Conservation (phyloP, 2,888 invertebrate species). For the Chrysina gloriosa region DNA sequence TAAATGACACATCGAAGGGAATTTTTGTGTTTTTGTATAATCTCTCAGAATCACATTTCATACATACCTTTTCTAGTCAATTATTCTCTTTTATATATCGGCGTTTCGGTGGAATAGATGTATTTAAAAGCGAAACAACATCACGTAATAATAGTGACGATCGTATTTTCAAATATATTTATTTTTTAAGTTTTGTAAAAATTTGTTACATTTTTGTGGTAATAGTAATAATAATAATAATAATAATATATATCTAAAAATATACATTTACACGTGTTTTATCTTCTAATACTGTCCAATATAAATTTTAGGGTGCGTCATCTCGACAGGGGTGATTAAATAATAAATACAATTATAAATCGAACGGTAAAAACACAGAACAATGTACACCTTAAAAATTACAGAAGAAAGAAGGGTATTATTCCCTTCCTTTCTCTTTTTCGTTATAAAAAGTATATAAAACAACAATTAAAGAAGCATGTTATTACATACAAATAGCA, state of each 20-base stretch:
- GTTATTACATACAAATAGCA: background rate
- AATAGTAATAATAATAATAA: constrained; percentile 14
- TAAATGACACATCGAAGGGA: background rate
- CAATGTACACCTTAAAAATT: constrained; percentile 28
- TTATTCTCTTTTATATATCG: background rate
- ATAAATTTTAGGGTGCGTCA: background rate
- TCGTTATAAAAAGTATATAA: background rate
- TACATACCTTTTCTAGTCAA: constrained; percentile 17
- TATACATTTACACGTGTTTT: constrained; percentile 34
- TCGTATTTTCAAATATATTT: constrained; percentile 41
- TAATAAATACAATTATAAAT: constrained; percentile 28
- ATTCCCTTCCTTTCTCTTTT: too few species aligned
- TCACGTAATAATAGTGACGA: background rate
- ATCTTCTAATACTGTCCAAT: constrained; percentile 39
- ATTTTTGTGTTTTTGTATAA: constrained; percentile 2
- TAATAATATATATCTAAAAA: constrained; percentile 36
- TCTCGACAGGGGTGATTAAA: background rate
- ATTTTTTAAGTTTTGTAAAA: constrained; percentile 41
- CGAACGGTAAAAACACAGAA: constrained; percentile 1
- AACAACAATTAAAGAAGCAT: constrained; percentile 2
- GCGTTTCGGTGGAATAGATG: background rate
- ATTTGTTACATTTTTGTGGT: constrained; percentile 38
- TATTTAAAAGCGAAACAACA: background rate
- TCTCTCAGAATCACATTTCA: background rate
- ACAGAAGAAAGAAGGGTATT: background rate